A percentile compares a stretch with the other conserved stretches of the same genome.
Conservation (phyloP, 2,113 vertebrate genomes). For the Pungitius pungitius region DNA sequence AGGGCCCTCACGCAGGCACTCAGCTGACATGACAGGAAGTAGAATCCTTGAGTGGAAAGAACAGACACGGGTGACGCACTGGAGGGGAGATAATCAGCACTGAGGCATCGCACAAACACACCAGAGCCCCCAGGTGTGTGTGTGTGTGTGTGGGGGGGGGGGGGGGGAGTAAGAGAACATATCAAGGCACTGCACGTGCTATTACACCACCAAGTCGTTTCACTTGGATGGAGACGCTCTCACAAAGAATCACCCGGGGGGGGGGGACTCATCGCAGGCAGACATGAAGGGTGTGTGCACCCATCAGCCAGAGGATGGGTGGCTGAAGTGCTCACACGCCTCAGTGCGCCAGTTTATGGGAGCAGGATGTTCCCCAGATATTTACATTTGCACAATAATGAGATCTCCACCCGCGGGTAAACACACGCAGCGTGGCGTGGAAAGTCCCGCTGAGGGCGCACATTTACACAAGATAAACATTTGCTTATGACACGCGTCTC, state of each 20-base stretch:
- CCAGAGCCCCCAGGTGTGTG: not conserved
- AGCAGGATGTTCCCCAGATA: not conserved
- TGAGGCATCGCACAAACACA: slow-evolving; percentile 17
- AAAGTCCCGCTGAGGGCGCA: not conserved
- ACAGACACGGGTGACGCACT: slow-evolving; percentile 23
- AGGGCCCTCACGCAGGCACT: slow-evolving; percentile 9
- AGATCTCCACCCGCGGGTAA: not conserved
- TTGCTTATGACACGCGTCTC: not conserved
- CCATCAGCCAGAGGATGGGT: too few species aligned
- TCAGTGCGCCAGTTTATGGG: not conserved
- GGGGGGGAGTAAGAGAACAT: not conserved
- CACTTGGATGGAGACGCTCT: too few species aligned
- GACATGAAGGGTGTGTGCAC: not conserved
- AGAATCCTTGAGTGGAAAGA: slow-evolving; percentile 50
- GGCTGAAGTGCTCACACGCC: too few species aligned
- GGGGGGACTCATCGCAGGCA: not conserved
- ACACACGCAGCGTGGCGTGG: not conserved
- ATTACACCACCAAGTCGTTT: not conserved
- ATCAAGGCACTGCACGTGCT: not conserved
- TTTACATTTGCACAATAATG: not conserved
- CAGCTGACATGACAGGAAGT: slow-evolving; percentile 52
- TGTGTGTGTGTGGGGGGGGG: too few species aligned
- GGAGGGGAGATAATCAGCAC: slow-evolving; percentile 42
- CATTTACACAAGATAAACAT: not conserved
- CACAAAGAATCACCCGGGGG: not conserved